Evolutionary conservation across 1,140 invertebrate genomes (phyloP).

Genomic region (Tribolium madens): DNA sequence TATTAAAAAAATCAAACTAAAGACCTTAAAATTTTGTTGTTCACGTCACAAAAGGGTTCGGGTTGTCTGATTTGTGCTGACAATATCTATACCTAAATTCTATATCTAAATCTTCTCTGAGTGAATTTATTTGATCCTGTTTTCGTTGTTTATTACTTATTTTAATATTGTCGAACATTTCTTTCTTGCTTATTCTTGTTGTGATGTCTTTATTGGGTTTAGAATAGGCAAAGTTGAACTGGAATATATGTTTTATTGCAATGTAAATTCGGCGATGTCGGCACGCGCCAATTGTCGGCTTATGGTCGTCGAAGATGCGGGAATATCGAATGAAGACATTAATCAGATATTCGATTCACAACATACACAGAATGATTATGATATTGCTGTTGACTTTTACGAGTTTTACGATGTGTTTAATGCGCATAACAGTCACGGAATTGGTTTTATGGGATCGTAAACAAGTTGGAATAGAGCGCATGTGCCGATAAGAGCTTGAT

Average conservation of each 20-base stretch:
- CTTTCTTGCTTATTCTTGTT: too few relatives aligned
- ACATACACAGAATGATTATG: constrained; percentile 55
- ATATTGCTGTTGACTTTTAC: constrained; percentile 61
- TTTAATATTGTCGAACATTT: too few relatives aligned
- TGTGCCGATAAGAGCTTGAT: constrained; percentile 49
- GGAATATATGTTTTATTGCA: background rate
- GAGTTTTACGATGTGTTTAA: constrained; percentile 61
- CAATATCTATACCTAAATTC: too few relatives aligned
- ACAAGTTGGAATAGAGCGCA: constrained; percentile 52
- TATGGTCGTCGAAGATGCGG: background rate
- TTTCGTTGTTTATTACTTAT: too few relatives aligned
- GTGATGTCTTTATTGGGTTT: background rate
- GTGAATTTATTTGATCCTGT: too few relatives aligned
- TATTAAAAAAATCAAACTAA: too few relatives aligned
- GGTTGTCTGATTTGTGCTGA: too few relatives aligned
- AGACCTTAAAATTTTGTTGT: too few relatives aligned
- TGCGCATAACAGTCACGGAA: constrained; percentile 59
- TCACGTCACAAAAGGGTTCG: too few relatives aligned
- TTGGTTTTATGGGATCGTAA: constrained; percentile 60
- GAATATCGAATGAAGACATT: constrained; percentile 44
- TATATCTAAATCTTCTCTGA: too few relatives aligned
- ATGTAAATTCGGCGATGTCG: background rate
- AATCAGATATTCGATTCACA: constrained; percentile 51
- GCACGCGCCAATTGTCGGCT: constrained; percentile 1
- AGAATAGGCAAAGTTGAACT: background rate